A percentile compares a stretch with the other conserved stretches of the same genome.
Conservation (phyloP, 2,888 invertebrate genomes). For the Osmoderma eremita region DNA sequence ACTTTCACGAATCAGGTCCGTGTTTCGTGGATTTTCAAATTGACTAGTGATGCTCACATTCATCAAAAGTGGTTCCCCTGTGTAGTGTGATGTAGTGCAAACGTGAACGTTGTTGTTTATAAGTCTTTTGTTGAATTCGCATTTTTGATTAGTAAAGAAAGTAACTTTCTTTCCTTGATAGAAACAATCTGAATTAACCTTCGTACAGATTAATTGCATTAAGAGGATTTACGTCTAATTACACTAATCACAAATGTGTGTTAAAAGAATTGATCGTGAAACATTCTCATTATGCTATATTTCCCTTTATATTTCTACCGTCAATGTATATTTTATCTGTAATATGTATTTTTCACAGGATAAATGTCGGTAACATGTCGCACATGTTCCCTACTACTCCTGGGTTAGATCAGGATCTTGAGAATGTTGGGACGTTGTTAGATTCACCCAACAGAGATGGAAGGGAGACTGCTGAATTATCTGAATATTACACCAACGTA, state of each 20-base stretch:
- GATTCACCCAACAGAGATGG: constrained; percentile 60
- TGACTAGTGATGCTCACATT: constrained; percentile 17
- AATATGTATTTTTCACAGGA: constrained; percentile 52
- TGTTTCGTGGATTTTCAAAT: neutral
- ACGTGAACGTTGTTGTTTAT: constrained; percentile 17
- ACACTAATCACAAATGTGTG: constrained; percentile 20
- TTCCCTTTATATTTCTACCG: neutral
- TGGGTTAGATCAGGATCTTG: constrained; percentile 68
- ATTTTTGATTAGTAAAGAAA: constrained; percentile 23
- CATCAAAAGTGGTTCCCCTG: constrained; percentile 18
- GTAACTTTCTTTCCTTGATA: neutral
- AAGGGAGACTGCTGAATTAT: constrained; percentile 59
- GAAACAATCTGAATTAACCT: neutral
- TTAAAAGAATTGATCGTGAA: constrained; percentile 16
- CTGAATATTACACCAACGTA: constrained; percentile 59
- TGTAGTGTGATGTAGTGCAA: constrained; percentile 28
- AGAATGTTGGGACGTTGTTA: constrained; percentile 64
- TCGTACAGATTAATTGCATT: neutral
- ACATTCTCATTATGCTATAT: constrained; percentile 36
- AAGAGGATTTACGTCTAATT: neutral
- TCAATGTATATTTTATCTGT: constrained; percentile 14
- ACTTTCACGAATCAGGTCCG: constrained; percentile 23
- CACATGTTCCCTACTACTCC: constrained; percentile 68
- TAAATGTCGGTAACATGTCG: constrained; percentile 61
- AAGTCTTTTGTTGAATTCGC: constrained; percentile 10